Evolutionary conservation across 2,797 vertebrate species (phyloP).

Genomic region (Pagetopsis macropterus): DNA sequence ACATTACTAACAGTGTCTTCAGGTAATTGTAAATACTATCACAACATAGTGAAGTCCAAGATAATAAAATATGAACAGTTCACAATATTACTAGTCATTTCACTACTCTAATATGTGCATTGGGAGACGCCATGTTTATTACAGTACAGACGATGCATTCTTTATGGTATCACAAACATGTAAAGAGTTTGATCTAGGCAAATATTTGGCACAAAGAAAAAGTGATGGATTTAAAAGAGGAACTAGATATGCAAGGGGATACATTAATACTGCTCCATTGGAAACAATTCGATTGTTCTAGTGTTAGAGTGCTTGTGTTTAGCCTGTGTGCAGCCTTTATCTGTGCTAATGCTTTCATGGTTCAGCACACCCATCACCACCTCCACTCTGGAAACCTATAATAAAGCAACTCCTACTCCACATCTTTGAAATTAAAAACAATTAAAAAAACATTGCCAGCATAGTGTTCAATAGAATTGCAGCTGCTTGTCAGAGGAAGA

Average conservation of each 20-base stretch:
- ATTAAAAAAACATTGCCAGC: not conserved
- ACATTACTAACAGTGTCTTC: not conserved
- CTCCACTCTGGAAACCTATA: constrained; percentile 20
- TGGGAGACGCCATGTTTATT: not conserved
- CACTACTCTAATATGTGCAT: not conserved
- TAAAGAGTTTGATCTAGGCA: not conserved
- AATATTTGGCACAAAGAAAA: constrained; percentile 7
- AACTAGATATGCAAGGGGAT: constrained; percentile 16
- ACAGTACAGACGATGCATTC: not conserved
- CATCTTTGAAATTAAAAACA: not conserved
- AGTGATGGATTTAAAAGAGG: constrained; percentile 17
- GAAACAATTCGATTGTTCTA: constrained; percentile 4
- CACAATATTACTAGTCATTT: not conserved
- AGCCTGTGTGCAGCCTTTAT: constrained; percentile 10
- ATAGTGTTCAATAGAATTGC: not conserved
- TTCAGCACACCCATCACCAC: constrained; percentile 22
- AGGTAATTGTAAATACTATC: not conserved
- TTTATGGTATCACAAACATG: not conserved
- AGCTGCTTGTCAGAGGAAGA: not conserved
- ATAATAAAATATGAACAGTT: constrained; percentile 15
- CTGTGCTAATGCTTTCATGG: constrained; percentile 17
- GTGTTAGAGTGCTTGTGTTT: constrained; percentile 1
- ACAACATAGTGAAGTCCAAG: not conserved
- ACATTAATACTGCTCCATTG: constrained; percentile 20
- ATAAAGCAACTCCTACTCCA: constrained; percentile 21